Evolutionary conservation across 2,113 vertebrate species (phyloP).

Genomic region (Lophotis ruficrista): DNA sequence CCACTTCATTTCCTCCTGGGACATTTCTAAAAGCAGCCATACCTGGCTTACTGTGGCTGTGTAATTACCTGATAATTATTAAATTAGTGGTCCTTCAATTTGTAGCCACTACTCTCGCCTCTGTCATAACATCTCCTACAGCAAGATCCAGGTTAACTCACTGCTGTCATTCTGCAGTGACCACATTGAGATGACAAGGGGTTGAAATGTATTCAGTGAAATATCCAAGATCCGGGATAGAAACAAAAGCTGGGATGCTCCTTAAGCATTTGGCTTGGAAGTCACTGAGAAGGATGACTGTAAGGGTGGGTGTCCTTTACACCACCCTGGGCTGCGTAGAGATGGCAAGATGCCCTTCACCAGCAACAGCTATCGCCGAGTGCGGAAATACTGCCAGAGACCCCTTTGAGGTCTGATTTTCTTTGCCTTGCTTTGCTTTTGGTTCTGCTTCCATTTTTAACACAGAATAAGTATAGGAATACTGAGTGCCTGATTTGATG

Average conservation of each 20-base stretch:
- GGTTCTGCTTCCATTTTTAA: background rate
- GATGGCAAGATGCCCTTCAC: background rate
- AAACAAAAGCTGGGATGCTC: background rate
- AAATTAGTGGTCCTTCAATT: background rate
- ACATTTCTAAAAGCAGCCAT: background rate
- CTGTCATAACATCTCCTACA: background rate
- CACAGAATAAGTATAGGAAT: background rate
- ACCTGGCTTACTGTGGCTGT: background rate
- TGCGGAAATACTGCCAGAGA: background rate
- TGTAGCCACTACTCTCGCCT: background rate
- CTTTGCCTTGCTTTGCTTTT: background rate
- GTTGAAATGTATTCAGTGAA: background rate
- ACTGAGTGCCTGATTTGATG: background rate
- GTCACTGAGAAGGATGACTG: accelerated
- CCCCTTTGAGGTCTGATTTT: background rate
- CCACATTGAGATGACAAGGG: accelerated
- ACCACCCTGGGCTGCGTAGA: background rate
- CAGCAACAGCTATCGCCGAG: background rate
- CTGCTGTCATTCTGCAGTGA: background rate
- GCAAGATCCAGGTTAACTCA: background rate
- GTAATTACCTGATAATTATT: background rate
- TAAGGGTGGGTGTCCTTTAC: accelerated
- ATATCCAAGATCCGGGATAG: background rate
- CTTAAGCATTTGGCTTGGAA: background rate
- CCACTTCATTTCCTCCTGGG: background rate